Evolutionary conservation across 2,888 invertebrate species (phyloP).

Genomic region (Graphium colonna): DNA sequence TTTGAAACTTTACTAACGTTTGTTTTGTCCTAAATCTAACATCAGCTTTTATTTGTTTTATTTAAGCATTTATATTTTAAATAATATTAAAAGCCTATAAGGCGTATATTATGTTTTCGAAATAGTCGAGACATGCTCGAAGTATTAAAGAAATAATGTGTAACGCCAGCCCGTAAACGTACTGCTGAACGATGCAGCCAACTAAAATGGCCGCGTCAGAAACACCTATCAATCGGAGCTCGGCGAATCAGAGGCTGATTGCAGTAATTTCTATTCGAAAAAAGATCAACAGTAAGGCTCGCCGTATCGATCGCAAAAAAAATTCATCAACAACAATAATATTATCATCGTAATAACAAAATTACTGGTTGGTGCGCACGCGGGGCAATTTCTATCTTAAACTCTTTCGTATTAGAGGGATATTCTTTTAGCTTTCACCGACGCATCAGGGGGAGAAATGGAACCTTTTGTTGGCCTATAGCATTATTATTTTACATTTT

Average conservation of each 20-base stretch:
- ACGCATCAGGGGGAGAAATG: slow-evolving; percentile 76
- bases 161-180: background rate
- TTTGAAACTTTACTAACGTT: too few relatives aligned
- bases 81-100: too few relatives aligned
- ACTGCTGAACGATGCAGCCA: slow-evolving; percentile 33
- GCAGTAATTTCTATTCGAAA: slow-evolving; percentile 75
- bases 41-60: too few relatives aligned
- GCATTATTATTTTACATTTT: slow-evolving; percentile 81
- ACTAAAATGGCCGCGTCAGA: slow-evolving; percentile 41
- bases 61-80: too few relatives aligned
- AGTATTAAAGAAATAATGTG: too few relatives aligned
- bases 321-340: slow-evolving; percentile 80
- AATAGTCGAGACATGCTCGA: too few relatives aligned
- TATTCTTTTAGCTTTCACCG: slow-evolving; percentile 56
- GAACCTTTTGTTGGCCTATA: slow-evolving; percentile 80
- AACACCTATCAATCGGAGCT: slow-evolving; percentile 71
- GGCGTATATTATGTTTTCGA: too few relatives aligned
- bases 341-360: slow-evolving; percentile 80
- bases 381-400: slow-evolving; percentile 68
- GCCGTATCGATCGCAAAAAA: slow-evolving; percentile 76
- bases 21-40: too few relatives aligned
- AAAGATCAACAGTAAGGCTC: slow-evolving; percentile 75
- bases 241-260: slow-evolving; percentile 62
- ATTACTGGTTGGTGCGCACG: slow-evolving; percentile 68
- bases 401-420: slow-evolving; percentile 50